Percentiles rank a stretch among this genome's conserved stretches.
Conservation (phyloP, 2,888 invertebrate species). For the Drosophila kokeensis region DNA sequence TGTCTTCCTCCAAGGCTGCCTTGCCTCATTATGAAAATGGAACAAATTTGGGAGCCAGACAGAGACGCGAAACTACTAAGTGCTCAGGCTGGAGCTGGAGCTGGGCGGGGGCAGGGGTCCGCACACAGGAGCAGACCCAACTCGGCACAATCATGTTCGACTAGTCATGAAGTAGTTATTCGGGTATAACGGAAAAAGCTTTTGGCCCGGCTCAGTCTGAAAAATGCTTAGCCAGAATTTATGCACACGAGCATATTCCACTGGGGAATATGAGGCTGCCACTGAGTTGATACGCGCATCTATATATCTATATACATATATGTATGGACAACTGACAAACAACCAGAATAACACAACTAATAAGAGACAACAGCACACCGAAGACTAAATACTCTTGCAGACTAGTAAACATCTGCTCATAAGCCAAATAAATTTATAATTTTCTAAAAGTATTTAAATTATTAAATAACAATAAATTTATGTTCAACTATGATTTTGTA, state of each 20-base stretch:
- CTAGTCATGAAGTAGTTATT: slow-evolving; percentile 16
- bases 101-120: neutral
- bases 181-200: slow-evolving; percentile 17
- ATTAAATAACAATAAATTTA: neutral
- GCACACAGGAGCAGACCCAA: slow-evolving; percentile 1
- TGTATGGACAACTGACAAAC: slow-evolving; percentile 41
- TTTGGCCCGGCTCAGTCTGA: slow-evolving; percentile 26
- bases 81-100: slow-evolving; percentile 14
- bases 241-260: slow-evolving; percentile 75
- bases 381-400: neutral
- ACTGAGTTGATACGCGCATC: slow-evolving; percentile 18
- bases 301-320: slow-evolving; percentile 21
- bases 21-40: slow-evolving; percentile 78
- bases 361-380: neutral
- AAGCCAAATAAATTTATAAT: neutral
- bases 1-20: slow-evolving; percentile 30
- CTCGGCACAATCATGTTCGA: slow-evolving; percentile 37
- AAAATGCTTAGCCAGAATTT: slow-evolving; percentile 64
- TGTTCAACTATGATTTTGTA: too few relatives aligned
- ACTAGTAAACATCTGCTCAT: neutral
- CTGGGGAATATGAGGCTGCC: slow-evolving; percentile 63
- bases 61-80: slow-evolving; percentile 37
- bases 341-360: slow-evolving; percentile 46
- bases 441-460: neutral
- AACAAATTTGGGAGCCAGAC: slow-evolving; percentile 58